These are phyloP conservation scores for Hydrotaea cyrtoneurina DNA, from an alignment of 2,888 invertebrate species.

Conservation along the genomic window DNA sequence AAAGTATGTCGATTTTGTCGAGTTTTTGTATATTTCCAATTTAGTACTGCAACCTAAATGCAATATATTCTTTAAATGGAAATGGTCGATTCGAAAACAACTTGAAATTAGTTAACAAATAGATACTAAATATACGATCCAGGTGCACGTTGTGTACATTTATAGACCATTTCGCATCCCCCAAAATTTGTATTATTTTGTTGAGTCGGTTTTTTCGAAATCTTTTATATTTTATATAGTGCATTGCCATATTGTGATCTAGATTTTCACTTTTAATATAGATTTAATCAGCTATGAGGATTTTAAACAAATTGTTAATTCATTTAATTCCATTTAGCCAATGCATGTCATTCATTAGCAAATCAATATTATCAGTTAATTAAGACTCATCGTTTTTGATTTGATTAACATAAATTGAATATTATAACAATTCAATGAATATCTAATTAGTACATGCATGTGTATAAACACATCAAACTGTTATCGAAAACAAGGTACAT, in stretches of 20 bases:
- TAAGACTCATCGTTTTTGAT: not conserved
- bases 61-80: no score
- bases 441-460: not conserved
- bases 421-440: not conserved
- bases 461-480: constrained; percentile 1
- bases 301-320: not conserved
- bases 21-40: no score
- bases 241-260: not conserved
- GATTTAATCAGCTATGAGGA: not conserved
- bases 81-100: no score
- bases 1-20: no score
- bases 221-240: not conserved
- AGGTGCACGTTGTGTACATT: no score
- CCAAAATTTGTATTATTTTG: not conserved
- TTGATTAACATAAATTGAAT: not conserved
- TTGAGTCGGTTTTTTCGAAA: not conserved
- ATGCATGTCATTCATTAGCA: not conserved
- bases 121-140: no score
- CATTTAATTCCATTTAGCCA: not conserved
- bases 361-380: constrained; percentile 14
- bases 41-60: no score
- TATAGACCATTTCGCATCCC: no score
- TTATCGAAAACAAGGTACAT: not conserved
- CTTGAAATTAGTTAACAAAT: no score
- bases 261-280: not conserved